Conservation (phyloP, 2,888 invertebrate genomes). For the Nipponacmea schrenckii region DNA sequence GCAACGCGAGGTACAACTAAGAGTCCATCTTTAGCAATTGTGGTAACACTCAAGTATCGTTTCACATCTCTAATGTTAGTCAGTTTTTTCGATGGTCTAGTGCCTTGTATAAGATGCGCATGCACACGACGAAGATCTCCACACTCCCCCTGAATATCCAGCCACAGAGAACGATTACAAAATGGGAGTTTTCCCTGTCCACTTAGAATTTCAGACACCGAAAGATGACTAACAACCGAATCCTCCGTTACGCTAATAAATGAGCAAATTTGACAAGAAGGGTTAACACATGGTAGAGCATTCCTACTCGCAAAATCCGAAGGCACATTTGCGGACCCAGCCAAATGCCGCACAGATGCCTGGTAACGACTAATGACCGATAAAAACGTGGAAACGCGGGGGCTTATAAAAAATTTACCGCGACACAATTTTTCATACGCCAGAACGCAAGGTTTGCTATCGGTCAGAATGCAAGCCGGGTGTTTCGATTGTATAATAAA, state of each 20-base stretch:
- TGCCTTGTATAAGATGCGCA: slow-evolving; percentile 33
- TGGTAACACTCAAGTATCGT: slow-evolving; percentile 22
- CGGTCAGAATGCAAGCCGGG: slow-evolving; percentile 30
- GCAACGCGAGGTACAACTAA: slow-evolving; percentile 17
- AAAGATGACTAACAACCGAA: slow-evolving; percentile 20
- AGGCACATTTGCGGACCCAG: slow-evolving; percentile 23
- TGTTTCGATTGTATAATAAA: slow-evolving; percentile 39
- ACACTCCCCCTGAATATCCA: slow-evolving; percentile 29
- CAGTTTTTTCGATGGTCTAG: slow-evolving; percentile 23
- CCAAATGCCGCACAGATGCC: slow-evolving; percentile 19
- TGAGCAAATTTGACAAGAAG: slow-evolving; percentile 28
- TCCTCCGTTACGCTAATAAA: slow-evolving; percentile 18
- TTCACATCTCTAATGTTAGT: slow-evolving; percentile 31
- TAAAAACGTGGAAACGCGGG: slow-evolving; percentile 23
- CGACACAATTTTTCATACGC: slow-evolving; percentile 27
- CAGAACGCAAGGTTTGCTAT: slow-evolving; percentile 33
- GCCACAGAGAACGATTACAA: slow-evolving; percentile 28
- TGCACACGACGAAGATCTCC: slow-evolving; percentile 28
- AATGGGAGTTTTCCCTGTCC: slow-evolving; percentile 19
- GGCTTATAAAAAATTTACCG: no score
- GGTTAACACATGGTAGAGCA: slow-evolving; percentile 24
- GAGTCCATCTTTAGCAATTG: slow-evolving; percentile 25
- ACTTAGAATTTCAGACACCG: slow-evolving; percentile 15
- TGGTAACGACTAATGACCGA: slow-evolving; percentile 29
- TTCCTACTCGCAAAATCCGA: slow-evolving; percentile 31